phyloP scores from a whole-genome alignment of 1,140 invertebrate genomes.

The Oppia nitens region DNA sequence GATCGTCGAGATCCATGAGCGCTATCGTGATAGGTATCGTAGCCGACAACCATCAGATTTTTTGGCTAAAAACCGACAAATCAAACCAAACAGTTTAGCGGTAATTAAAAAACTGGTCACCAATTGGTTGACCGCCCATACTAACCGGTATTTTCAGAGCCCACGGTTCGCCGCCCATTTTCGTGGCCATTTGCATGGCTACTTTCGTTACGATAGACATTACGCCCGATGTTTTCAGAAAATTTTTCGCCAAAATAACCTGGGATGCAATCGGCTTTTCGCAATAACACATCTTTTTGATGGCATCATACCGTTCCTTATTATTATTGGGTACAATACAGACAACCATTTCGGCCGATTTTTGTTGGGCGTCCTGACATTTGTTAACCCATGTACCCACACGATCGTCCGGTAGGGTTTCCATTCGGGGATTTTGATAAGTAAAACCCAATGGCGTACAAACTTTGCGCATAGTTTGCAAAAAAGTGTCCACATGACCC shows the following conservation, averaged over 20 bases:
- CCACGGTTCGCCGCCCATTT: slow-evolving; percentile 43
- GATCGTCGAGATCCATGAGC: slow-evolving; percentile 24
- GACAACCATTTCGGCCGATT: slow-evolving; percentile 31
- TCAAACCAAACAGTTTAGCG: not conserved
- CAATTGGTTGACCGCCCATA: not conserved
- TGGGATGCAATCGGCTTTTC: slow-evolving; percentile 43
- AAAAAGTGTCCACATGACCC: slow-evolving; percentile 21
- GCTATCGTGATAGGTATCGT: slow-evolving; percentile 35
- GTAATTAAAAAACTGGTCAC: slow-evolving; percentile 3
- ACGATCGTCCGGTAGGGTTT: not conserved
- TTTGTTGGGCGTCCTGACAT: not conserved
- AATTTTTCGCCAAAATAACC: slow-evolving; percentile 44
- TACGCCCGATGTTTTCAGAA: slow-evolving; percentile 28
- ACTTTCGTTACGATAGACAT: slow-evolving; percentile 68
- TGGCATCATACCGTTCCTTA: slow-evolving; percentile 53
- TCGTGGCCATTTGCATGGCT: slow-evolving; percentile 40
- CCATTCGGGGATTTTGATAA: slow-evolving; percentile 22
- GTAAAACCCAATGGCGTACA: slow-evolving; percentile 28
- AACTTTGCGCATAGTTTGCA: slow-evolving; percentile 22
- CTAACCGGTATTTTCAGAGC: slow-evolving; percentile 27
- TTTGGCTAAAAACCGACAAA: slow-evolving; percentile 21
- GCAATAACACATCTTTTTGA: slow-evolving; percentile 67
- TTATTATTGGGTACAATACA: slow-evolving; percentile 48
- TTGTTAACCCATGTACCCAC: not conserved
- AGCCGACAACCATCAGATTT: slow-evolving; percentile 33